Conservation (phyloP, 2,888 invertebrate species). For the Hypsopygia costalis region DNA sequence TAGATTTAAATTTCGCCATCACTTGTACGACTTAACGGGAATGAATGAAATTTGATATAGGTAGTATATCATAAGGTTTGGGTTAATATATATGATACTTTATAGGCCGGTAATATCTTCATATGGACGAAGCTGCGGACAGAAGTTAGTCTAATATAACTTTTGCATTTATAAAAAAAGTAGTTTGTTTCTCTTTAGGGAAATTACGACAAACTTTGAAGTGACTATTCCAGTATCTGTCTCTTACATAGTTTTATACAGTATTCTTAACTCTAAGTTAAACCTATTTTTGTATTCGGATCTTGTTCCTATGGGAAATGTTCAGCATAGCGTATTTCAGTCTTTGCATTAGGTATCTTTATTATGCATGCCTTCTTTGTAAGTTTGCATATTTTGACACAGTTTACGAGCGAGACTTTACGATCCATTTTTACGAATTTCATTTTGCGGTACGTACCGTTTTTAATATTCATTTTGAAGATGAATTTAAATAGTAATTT, state of each 20-base stretch:
- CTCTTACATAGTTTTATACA: neutral
- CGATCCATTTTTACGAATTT: slow-evolving; percentile 6
- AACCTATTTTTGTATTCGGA: slow-evolving; percentile 8
- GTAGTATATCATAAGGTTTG: no score
- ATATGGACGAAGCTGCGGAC: no score
- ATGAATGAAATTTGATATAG: no score
- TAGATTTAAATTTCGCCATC: no score
- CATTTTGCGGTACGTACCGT: neutral
- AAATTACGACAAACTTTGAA: no score
- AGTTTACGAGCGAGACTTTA: slow-evolving; percentile 7
- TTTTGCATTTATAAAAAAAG: no score
- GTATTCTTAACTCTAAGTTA: slow-evolving; percentile 1
- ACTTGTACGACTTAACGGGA: no score
- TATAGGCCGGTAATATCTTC: no score
- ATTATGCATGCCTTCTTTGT: slow-evolving; percentile 19
- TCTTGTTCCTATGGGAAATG: slow-evolving; percentile 15
- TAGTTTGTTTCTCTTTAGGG: no score
- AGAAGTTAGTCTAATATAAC: no score
- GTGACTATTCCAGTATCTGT: no score
- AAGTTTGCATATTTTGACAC: slow-evolving; percentile 10
- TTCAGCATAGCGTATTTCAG: slow-evolving; percentile 10
- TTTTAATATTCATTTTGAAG: slow-evolving; percentile 6
- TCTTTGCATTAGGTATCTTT: slow-evolving; percentile 13
- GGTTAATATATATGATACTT: no score
- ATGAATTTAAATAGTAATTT: slow-evolving; percentile 5